Evolutionary conservation across 1,140 invertebrate species (phyloP).

Genomic region (Chrysomallon squamiferum): DNA sequence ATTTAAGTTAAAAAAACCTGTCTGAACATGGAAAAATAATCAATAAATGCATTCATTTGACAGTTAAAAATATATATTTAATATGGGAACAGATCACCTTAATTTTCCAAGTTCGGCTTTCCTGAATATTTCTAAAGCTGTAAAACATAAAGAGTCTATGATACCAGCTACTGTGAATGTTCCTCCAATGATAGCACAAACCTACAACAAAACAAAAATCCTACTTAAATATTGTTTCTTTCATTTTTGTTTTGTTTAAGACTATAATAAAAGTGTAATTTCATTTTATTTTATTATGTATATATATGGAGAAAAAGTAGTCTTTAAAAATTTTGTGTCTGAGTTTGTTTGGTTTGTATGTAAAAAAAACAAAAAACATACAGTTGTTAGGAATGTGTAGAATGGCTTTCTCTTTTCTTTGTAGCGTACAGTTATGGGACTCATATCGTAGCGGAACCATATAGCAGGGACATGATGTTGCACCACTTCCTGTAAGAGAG

Average conservation of each 20-base stretch:
- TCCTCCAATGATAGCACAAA: conserved; percentile 76
- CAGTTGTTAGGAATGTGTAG: conserved; percentile 72
- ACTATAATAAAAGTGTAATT: neutral
- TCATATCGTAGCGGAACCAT: conserved; percentile 71
- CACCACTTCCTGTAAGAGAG: conserved; percentile 61
- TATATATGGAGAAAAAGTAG: too few species aligned
- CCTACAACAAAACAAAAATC: conserved; percentile 52
- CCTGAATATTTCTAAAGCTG: conserved; percentile 69
- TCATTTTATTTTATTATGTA: neutral
- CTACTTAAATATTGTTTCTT: too few species aligned
- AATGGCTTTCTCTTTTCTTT: conserved; percentile 68
- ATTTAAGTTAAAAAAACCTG: too few species aligned
- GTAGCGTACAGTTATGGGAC: conserved; percentile 72
- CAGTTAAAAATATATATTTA: too few species aligned
- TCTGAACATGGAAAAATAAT: too few species aligned
- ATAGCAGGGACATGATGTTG: conserved; percentile 68
- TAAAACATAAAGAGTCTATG: conserved; percentile 71
- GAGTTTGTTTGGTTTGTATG: too few species aligned
- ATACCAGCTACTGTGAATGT: conserved; percentile 75
- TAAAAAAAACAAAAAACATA: conserved; percentile 63
- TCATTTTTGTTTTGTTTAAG: neutral
- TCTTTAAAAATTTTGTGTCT: too few species aligned
- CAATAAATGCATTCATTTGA: too few species aligned
- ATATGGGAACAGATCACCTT: conserved; percentile 37
- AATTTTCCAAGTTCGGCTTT: conserved; percentile 66